phyloP scores from a whole-genome alignment of 2,888 invertebrate genomes.

The Actias luna region DNA sequence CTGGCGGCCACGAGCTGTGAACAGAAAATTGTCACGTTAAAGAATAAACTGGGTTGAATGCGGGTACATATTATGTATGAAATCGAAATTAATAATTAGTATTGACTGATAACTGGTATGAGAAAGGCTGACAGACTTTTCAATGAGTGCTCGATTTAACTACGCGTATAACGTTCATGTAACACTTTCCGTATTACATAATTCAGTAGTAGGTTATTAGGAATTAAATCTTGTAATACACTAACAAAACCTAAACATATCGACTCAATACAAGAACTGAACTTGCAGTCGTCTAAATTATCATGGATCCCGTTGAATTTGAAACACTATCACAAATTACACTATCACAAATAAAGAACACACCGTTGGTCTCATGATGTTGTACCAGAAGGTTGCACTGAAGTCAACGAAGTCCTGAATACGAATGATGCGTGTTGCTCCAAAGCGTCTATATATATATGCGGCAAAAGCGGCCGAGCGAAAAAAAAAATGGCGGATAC shows the following conservation, averaged over 20 bases:
- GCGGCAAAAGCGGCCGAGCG: slow-evolving; percentile 74
- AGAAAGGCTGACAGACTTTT: slow-evolving; percentile 35
- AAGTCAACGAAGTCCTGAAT: slow-evolving; percentile 79
- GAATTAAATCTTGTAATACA: slow-evolving; percentile 26
- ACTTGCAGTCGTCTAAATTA: background rate
- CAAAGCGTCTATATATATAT: slow-evolving; percentile 76
- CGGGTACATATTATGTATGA: slow-evolving; percentile 27
- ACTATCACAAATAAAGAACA: slow-evolving; percentile 59
- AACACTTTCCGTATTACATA: slow-evolving; percentile 60
- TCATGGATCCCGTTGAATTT: background rate
- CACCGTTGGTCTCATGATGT: slow-evolving; percentile 82
- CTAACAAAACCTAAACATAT: background rate
- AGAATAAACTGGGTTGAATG: slow-evolving; percentile 37
- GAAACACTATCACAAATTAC: slow-evolving; percentile 28
- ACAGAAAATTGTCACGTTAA: slow-evolving; percentile 33
- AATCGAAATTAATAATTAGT: slow-evolving; percentile 40
- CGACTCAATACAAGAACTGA: background rate
- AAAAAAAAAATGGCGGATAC: slow-evolving; percentile 68
- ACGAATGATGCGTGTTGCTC: slow-evolving; percentile 78
- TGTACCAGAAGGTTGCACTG: slow-evolving; percentile 78
- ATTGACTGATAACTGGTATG: slow-evolving; percentile 51
- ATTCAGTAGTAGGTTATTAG: slow-evolving; percentile 24
- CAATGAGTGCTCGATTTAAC: slow-evolving; percentile 52
- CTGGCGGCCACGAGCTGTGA: slow-evolving; percentile 81
- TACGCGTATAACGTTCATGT: slow-evolving; percentile 49